Percentiles rank a stretch among this genome's conserved stretches.
phyloP scores from a whole-genome alignment of 2,888 invertebrate genomes.

The Coleophora deauratella region DNA sequence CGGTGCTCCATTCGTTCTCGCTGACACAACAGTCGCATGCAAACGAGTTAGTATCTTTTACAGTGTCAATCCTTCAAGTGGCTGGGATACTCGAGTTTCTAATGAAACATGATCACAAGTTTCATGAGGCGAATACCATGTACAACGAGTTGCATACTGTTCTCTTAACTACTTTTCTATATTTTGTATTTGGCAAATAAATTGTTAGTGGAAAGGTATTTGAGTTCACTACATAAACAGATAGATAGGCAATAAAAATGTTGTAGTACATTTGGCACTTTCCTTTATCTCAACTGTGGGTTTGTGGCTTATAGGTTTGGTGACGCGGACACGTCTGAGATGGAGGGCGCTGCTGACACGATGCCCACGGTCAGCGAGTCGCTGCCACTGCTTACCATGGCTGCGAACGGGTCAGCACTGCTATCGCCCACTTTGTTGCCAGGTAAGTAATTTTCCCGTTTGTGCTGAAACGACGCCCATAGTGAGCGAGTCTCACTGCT shows the following conservation, averaged over 20 bases:
- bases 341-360: slow-evolving; percentile 58
- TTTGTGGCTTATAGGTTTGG: slow-evolving; percentile 36
- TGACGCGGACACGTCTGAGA: slow-evolving; percentile 65
- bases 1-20: slow-evolving; percentile 51
- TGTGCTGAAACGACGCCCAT: slow-evolving; percentile 46
- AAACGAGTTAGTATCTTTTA: slow-evolving; percentile 48
- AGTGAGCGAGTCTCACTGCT: slow-evolving; percentile 56
- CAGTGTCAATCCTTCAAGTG: slow-evolving; percentile 1
- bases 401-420: slow-evolving; percentile 53
- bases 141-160: no score
- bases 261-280: no score
- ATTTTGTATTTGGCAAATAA: no score
- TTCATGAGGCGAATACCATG: no score
- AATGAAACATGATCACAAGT: no score
- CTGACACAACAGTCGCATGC: slow-evolving; percentile 50
- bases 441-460: slow-evolving; percentile 26
- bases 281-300: no score
- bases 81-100: no score
- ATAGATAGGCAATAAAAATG: no score
- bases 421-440: slow-evolving; percentile 48
- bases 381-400: slow-evolving; percentile 52
- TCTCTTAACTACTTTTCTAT: no score
- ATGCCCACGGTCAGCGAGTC: slow-evolving; percentile 61
- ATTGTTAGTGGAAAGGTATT: no score
- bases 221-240: no score